Evolutionary conservation across 2,113 vertebrate genomes (phyloP).

Genomic region (Stegostoma tigrinum): DNA sequence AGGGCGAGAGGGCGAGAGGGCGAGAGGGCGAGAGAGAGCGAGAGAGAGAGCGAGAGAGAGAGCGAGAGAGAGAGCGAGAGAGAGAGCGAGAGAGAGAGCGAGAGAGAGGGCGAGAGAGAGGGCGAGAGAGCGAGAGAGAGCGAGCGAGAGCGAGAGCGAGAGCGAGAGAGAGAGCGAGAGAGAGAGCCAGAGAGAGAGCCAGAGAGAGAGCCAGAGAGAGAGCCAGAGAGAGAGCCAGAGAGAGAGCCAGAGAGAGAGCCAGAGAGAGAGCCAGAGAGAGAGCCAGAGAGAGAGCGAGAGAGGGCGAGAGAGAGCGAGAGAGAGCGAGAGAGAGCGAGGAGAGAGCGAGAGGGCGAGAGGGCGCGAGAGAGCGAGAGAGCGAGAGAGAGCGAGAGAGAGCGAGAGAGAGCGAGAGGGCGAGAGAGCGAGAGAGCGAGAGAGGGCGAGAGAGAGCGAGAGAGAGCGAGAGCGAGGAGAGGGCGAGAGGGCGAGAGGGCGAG

Average conservation of each 20-base stretch:
- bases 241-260: no score
- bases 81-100: no score
- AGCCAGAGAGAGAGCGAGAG: no score
- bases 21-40: background rate
- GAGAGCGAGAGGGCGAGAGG: background rate
- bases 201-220: no score
- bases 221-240: no score
- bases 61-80: conserved; percentile 43
- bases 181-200: no score
- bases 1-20: background rate
- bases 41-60: conserved; percentile 40
- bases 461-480: no score
- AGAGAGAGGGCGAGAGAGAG: background rate
- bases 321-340: background rate
- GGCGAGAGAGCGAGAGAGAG: background rate
- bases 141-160: background rate
- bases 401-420: no score
- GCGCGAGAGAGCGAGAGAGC: no score
- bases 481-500: background rate
- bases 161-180: background rate
- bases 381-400: background rate
- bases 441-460: background rate
- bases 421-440: no score
- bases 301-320: background rate
- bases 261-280: no score